Evolutionary conservation across 2,797 vertebrate genomes (phyloP).

Genomic region (Etheostoma nigrum): DNA sequence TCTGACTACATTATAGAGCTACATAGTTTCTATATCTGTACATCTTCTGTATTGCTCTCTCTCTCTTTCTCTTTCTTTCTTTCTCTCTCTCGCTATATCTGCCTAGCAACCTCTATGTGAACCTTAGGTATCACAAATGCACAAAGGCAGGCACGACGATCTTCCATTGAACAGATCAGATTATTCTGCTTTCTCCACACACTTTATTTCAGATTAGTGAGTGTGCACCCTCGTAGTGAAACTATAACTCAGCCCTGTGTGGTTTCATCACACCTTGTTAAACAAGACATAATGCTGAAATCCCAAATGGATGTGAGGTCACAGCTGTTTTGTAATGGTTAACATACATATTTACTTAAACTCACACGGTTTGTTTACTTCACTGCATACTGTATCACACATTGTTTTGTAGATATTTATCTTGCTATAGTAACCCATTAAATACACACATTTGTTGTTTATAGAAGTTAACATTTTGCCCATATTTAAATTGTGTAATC

Average conservation of each 20-base stretch:
- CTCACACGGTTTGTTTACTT: neutral
- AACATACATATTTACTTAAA: constrained; percentile 15
- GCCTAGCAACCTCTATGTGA: constrained; percentile 44
- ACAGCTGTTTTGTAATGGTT: constrained; percentile 6
- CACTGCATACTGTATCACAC: neutral
- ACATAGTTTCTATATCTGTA: constrained; percentile 36
- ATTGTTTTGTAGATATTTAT: neutral
- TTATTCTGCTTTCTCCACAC: constrained; percentile 53
- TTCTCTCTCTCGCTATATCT: constrained; percentile 10
- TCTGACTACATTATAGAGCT: constrained; percentile 24
- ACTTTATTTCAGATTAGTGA: constrained; percentile 45
- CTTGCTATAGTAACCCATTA: neutral
- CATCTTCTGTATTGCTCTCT: neutral
- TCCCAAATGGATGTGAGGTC: constrained; percentile 19
- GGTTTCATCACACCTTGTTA: constrained; percentile 48
- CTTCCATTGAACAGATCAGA: constrained; percentile 57
- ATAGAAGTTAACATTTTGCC: neutral
- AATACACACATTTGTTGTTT: neutral
- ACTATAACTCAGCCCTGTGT: constrained; percentile 36
- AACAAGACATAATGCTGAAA: constrained; percentile 32
- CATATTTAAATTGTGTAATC: neutral
- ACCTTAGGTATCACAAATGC: constrained; percentile 61
- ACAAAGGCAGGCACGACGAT: constrained; percentile 57
- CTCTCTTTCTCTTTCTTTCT: no score
- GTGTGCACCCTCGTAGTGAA: constrained; percentile 19